Evolutionary conservation across 2,797 vertebrate species (phyloP).

Genomic region (Hemitrygon akajei): DNA sequence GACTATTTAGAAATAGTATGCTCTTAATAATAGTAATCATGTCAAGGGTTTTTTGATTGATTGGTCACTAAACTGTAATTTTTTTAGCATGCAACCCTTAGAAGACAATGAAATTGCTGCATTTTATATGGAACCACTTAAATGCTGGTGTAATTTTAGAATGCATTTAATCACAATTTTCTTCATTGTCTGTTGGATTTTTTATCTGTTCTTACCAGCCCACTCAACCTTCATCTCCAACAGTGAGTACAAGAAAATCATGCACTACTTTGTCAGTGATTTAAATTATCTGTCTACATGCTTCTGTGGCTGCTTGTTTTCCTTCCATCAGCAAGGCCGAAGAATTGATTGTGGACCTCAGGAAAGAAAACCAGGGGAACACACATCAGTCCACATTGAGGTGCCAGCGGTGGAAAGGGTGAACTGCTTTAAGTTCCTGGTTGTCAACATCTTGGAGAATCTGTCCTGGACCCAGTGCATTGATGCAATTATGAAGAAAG

Average conservation of each 20-base stretch:
- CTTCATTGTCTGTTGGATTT: not conserved
- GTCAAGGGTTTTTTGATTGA: not conserved
- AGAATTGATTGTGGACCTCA: no score
- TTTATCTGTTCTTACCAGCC: not conserved
- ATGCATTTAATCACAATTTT: not conserved
- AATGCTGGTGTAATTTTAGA: conserved; percentile 5
- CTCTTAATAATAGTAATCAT: conserved; percentile 29
- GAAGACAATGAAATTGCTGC: conserved; percentile 20
- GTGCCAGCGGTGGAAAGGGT: no score
- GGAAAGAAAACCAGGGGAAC: no score
- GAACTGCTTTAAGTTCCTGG: no score
- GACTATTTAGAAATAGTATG: conserved; percentile 8
- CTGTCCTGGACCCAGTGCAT: no score
- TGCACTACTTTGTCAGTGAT: not conserved
- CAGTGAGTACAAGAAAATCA: not conserved
- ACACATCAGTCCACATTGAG: no score
- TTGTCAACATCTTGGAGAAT: no score
- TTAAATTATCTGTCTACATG: not conserved
- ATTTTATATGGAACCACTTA: not conserved
- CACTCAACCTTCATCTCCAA: not conserved
- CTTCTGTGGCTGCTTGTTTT: not conserved
- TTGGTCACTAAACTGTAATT: conserved; percentile 8
- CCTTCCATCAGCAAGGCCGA: not conserved
- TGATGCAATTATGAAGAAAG: no score
- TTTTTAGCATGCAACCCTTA: not conserved